Percentiles rank a stretch among this genome's conserved stretches.
These are phyloP conservation scores for Oreohelix idahoensis DNA, from an alignment of 1,140 invertebrate genomes.

Conservation along the genomic window DNA sequence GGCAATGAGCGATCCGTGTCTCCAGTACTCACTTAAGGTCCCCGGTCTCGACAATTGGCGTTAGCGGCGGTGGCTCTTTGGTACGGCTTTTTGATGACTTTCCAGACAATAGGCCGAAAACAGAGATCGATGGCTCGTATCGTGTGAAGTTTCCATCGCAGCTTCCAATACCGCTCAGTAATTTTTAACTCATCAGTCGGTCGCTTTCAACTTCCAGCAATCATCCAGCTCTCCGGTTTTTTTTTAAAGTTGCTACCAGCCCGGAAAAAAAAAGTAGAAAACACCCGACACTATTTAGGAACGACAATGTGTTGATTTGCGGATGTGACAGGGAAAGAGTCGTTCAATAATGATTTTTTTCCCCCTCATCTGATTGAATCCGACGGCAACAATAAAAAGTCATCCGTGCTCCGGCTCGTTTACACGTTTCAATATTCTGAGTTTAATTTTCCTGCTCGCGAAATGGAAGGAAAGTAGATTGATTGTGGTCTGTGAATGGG, in stretches of 20 bases:
- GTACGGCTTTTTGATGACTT: conserved; percentile 25
- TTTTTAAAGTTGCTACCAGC: conserved; percentile 2
- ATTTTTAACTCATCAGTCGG: conserved; percentile 27
- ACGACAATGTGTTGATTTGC: conserved; percentile 15
- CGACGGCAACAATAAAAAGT: conserved; percentile 14
- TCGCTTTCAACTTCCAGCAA: conserved; percentile 14
- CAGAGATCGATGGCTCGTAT: conserved; percentile 19
- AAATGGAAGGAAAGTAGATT: conserved; percentile 8
- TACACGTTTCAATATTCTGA: conserved; percentile 4
- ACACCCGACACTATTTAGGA: conserved; percentile 7
- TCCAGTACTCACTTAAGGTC: background rate
- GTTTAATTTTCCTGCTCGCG: conserved; percentile 14
- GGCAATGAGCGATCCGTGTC: conserved; percentile 3
- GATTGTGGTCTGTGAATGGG: conserved; percentile 1
- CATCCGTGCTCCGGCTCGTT: conserved; percentile 12
- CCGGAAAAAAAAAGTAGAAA: conserved; percentile 15
- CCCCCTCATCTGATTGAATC: conserved; percentile 1
- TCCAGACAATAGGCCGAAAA: background rate
- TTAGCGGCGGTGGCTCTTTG: background rate
- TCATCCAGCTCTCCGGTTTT: background rate
- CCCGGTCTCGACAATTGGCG: background rate
- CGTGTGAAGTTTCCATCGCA: conserved; percentile 14
- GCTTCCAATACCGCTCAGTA: conserved; percentile 9
- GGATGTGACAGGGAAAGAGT: conserved; percentile 15
- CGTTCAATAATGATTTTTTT: conserved; percentile 10